Conservation (phyloP, 2,888 invertebrate genomes). For the Calliscelio sp. region DNA sequence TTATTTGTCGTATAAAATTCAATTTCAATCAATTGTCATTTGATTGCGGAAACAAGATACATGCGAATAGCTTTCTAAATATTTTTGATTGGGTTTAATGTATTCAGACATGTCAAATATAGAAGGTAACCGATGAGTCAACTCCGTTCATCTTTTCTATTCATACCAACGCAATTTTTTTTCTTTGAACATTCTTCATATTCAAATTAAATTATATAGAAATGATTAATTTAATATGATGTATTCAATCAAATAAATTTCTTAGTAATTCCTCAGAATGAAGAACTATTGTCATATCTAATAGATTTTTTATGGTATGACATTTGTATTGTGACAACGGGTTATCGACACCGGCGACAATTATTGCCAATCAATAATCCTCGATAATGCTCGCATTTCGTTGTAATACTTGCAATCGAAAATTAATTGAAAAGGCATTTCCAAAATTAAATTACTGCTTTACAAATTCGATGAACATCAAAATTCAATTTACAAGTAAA, state of each 20-base stretch:
- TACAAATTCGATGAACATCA: too few species aligned
- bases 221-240: too few species aligned
- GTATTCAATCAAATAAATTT: background rate
- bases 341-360: constrained; percentile 7
- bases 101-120: constrained; percentile 44
- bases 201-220: constrained; percentile 1
- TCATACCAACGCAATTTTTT: constrained; percentile 16
- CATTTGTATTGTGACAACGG: constrained; percentile 3
- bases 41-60: constrained; percentile 29
- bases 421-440: too few species aligned
- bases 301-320: constrained; percentile 6
- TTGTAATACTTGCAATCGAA: constrained; percentile 15
- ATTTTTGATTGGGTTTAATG: constrained; percentile 45
- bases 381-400: constrained; percentile 7
- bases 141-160: constrained; percentile 28
- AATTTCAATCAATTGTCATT: constrained; percentile 45
- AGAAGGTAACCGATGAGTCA: constrained; percentile 52
- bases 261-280: background rate
- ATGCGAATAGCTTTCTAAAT: constrained; percentile 43
- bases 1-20: constrained; percentile 9
- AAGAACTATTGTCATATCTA: background rate
- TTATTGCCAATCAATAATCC: constrained; percentile 35
- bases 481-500: too few species aligned
- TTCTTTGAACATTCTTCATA: background rate
- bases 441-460: too few species aligned